phyloP scores from a whole-genome alignment of 2,113 vertebrate genomes.

The Cairina moschata region DNA sequence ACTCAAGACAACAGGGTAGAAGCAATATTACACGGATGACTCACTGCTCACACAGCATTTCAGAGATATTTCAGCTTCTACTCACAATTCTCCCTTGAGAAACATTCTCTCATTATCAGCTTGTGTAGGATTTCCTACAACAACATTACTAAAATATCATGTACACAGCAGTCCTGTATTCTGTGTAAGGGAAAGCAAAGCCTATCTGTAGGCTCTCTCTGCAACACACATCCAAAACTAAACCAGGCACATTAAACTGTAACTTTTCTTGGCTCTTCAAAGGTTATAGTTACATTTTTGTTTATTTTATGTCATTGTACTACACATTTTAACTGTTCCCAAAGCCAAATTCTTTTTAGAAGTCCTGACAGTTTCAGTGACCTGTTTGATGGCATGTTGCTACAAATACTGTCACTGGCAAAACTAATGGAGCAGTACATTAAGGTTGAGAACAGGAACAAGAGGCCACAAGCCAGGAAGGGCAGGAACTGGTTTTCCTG shows the following conservation, averaged over 20 bases:
- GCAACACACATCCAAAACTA: not conserved
- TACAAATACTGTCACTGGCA: not conserved
- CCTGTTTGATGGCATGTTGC: not conserved
- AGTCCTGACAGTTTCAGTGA: not conserved
- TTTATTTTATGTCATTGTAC: not conserved
- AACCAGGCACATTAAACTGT: accelerated
- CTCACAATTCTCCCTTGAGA: not conserved
- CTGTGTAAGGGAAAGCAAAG: not conserved
- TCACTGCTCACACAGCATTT: not conserved
- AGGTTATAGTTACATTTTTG: not conserved
- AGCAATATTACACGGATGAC: not conserved
- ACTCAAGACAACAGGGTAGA: not conserved
- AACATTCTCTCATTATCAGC: not conserved
- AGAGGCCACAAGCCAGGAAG: not conserved
- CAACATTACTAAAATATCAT: not conserved
- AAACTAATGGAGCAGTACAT: not conserved
- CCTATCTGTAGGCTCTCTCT: not conserved
- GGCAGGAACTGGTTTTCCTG: not conserved
- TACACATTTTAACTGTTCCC: not conserved
- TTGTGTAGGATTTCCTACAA: not conserved
- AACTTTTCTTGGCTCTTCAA: not conserved
- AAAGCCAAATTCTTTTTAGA: not conserved
- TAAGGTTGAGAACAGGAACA: not conserved
- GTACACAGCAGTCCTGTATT: not conserved
- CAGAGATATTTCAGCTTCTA: not conserved